phyloP scores from a whole-genome alignment of 1,140 invertebrate genomes.

The Stegodyphus mimosarum region DNA sequence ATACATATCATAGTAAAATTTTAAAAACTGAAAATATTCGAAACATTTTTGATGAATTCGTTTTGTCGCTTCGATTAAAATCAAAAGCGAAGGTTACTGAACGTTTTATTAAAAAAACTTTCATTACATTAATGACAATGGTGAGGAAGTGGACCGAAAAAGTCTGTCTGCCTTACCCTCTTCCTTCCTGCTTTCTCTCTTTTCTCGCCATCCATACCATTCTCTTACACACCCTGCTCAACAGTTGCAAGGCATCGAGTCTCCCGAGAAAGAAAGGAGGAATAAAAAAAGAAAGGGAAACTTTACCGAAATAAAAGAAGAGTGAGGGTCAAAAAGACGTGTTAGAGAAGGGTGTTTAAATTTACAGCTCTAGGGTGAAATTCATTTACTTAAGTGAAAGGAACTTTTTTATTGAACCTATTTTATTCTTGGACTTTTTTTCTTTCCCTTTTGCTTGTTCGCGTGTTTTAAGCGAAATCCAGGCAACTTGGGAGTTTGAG shows the following conservation, averaged over 20 bases:
- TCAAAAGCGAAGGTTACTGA: slow-evolving; percentile 14
- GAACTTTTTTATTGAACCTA: slow-evolving; percentile 46
- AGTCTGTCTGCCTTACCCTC: not conserved
- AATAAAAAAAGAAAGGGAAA: not conserved
- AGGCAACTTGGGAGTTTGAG: slow-evolving; percentile 34
- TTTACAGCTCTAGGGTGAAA: slow-evolving; percentile 38
- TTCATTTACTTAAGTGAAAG: slow-evolving; percentile 54
- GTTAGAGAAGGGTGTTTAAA: slow-evolving; percentile 44
- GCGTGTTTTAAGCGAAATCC: slow-evolving; percentile 25
- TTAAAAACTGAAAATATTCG: no score
- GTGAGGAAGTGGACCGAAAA: slow-evolving; percentile 19
- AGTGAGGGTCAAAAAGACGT: slow-evolving; percentile 17
- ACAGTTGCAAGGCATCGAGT: slow-evolving; percentile 34
- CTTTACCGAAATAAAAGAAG: not conserved
- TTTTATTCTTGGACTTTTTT: slow-evolving; percentile 3
- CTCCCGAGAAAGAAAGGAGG: slow-evolving; percentile 8
- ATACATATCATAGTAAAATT: no score
- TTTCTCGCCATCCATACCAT: not conserved
- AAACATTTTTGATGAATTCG: no score
- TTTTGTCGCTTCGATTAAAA: slow-evolving; percentile 11
- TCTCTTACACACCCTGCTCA: slow-evolving; percentile 7
- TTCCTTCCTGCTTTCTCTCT: not conserved
- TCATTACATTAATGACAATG: slow-evolving; percentile 48
- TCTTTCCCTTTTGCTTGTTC: slow-evolving; percentile 1
- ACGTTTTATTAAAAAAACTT: slow-evolving; percentile 28